A percentile compares a stretch with the other conserved stretches of the same genome.
These are phyloP conservation scores for Dusona sp. DNA, from an alignment of 2,888 invertebrate genomes.

Conservation along the genomic window DNA sequence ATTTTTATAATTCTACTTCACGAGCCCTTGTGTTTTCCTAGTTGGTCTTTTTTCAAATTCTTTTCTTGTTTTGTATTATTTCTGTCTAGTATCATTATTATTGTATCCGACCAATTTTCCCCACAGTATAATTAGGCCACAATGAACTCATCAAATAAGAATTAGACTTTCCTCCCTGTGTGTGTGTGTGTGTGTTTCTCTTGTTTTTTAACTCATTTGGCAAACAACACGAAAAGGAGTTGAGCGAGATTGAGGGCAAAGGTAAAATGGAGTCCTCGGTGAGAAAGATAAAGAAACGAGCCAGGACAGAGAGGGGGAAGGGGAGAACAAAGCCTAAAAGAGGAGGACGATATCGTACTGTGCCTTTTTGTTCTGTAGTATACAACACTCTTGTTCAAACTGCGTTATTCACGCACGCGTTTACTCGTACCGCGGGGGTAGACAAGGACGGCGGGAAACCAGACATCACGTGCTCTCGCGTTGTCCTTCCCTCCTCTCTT, in stretches of 20 bases:
- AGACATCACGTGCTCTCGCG: constrained; percentile 79
- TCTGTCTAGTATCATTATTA: not conserved
- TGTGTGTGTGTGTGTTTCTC: not conserved
- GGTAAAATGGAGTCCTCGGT: constrained; percentile 13
- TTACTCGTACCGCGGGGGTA: constrained; percentile 26
- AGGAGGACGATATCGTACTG: constrained; percentile 19
- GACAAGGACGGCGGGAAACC: constrained; percentile 76
- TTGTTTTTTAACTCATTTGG: not conserved
- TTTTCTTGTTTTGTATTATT: not conserved
- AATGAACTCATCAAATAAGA: constrained; percentile 2
- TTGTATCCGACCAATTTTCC: not conserved
- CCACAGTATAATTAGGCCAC: not conserved
- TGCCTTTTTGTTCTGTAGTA: constrained; percentile 19
- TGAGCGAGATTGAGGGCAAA: constrained; percentile 11
- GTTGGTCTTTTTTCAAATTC: too few species aligned
- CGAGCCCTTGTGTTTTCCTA: too few species aligned
- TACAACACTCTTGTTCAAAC: constrained; percentile 1
- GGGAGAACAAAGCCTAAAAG: constrained; percentile 31
- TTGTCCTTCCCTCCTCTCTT: constrained; percentile 51
- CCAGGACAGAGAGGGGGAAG: not conserved
- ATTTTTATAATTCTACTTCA: too few species aligned
- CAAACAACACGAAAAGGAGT: constrained; percentile 15
- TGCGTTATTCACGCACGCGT: constrained; percentile 40
- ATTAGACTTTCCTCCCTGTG: not conserved
- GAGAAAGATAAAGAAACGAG: constrained; percentile 29